A percentile compares a stretch with the other conserved stretches of the same genome.
Conservation (phyloP, 2,113 vertebrate genomes). For the Alligator mississippiensis region DNA sequence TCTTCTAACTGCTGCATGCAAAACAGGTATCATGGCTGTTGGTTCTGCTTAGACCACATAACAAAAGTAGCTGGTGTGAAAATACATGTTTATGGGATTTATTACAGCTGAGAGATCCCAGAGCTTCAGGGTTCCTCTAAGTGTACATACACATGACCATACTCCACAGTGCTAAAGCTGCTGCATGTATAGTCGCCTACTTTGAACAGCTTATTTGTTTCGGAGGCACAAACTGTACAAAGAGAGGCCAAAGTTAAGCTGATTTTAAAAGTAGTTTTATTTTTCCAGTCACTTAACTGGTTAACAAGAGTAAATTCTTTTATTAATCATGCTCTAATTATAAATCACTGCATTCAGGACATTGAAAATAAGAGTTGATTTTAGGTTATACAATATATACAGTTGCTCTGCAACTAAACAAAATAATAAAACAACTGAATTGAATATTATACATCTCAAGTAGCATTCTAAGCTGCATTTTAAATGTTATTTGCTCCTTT, state of each 20-base stretch:
- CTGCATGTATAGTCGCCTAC: neutral
- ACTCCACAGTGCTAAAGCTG: neutral
- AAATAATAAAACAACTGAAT: slow-evolving; percentile 79
- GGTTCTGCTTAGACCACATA: neutral
- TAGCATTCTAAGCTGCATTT: slow-evolving; percentile 70
- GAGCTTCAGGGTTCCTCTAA: neutral
- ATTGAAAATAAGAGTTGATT: slow-evolving; percentile 83
- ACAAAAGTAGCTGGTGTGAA: neutral
- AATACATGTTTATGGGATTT: neutral
- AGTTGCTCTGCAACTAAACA: slow-evolving; percentile 94
- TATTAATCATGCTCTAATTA: slow-evolving; percentile 83
- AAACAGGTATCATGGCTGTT: neutral
- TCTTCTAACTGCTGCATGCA: neutral
- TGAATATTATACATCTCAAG: slow-evolving; percentile 81
- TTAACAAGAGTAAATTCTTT: slow-evolving; percentile 78
- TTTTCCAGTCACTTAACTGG: slow-evolving; percentile 88
- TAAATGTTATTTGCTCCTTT: slow-evolving; percentile 61
- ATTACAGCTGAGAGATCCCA: too few relatives aligned
- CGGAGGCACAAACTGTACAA: neutral
- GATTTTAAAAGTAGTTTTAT: slow-evolving; percentile 85
- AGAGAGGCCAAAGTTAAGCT: neutral
- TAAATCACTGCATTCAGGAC: slow-evolving; percentile 85
- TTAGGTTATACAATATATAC: slow-evolving; percentile 87
- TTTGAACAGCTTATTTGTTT: neutral
- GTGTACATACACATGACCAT: neutral